These are phyloP conservation scores for Procambarus clarkii DNA, from an alignment of 1,140 invertebrate species.

Conservation along the genomic window DNA sequence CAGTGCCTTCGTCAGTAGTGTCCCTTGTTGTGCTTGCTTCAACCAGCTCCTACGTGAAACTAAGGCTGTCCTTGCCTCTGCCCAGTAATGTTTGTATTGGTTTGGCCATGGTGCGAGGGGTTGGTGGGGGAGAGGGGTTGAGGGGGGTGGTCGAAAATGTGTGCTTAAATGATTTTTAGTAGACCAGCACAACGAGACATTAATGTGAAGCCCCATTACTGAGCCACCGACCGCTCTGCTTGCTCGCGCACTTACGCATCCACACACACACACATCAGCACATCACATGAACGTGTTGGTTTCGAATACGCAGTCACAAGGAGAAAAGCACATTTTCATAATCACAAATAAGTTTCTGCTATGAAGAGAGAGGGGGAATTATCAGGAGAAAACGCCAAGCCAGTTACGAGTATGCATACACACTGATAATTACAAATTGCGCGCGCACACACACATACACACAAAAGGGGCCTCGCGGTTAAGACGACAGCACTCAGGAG, in stretches of 20 bases:
- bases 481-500: too few relatives aligned
- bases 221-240: conserved; percentile 4
- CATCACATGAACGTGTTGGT: too few relatives aligned
- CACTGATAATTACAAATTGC: neutral
- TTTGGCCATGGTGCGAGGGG: conserved; percentile 16
- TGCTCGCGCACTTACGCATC: conserved; percentile 3
- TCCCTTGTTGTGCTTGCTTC: neutral
- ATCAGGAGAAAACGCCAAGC: too few relatives aligned
- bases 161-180: conserved; percentile 69
- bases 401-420: conserved; percentile 10
- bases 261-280: neutral
- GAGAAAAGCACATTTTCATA: too few relatives aligned
- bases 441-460: neutral
- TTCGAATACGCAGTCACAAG: too few relatives aligned
- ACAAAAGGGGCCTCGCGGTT: too few relatives aligned
- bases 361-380: too few relatives aligned
- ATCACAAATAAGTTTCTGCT: too few relatives aligned
- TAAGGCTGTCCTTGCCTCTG: conserved; percentile 25
- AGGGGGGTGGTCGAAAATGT: conserved; percentile 50
- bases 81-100: conserved; percentile 45
- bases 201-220: conserved; percentile 60
- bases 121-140: neutral
- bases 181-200: conserved; percentile 62
- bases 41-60: conserved; percentile 19
- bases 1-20: neutral